Percentiles rank a stretch among this genome's conserved stretches.
These are phyloP conservation scores for Mus minutoides DNA, from an alignment of 2,797 vertebrate species.

Conservation along the genomic window DNA sequence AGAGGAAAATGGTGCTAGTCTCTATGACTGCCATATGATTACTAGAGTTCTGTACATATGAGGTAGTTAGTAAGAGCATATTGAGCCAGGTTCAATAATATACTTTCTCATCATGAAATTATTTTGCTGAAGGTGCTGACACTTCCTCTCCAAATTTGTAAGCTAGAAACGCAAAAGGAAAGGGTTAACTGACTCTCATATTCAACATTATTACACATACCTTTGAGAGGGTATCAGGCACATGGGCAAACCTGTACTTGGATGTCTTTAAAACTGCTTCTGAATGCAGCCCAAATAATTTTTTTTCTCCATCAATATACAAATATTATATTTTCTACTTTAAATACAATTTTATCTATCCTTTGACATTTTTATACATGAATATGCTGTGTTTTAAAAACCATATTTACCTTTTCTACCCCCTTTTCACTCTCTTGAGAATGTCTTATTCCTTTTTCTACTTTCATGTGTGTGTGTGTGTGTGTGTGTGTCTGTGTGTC, in stretches of 20 bases:
- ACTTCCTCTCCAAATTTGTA: slow-evolving; percentile 96
- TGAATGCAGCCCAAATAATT: not conserved
- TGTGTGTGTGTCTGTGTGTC: too few relatives aligned
- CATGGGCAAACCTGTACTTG: not conserved
- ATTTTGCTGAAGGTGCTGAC: slow-evolving; percentile 98
- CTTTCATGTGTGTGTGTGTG: not conserved
- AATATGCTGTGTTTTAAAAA: not conserved
- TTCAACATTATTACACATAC: not conserved
- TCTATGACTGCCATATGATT: not conserved
- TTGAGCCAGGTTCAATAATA: slow-evolving; percentile 91
- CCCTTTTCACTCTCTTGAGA: not conserved
- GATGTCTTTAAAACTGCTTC: not conserved
- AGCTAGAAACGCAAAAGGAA: slow-evolving; percentile 89
- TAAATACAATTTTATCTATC: not conserved
- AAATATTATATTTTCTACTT: not conserved
- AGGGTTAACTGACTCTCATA: slow-evolving; percentile 67
- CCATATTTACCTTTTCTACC: not conserved
- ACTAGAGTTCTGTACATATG: slow-evolving; percentile 40
- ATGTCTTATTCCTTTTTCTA: not conserved
- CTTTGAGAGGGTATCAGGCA: not conserved
- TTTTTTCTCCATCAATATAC: not conserved
- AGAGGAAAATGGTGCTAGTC: slow-evolving; percentile 38
- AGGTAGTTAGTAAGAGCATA: not conserved
- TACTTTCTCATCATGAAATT: slow-evolving; percentile 99
- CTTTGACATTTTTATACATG: not conserved